Evolutionary conservation across 2,888 invertebrate genomes (phyloP), one percentile per base, ranked within the genome.

Genomic region (Macrophya alboannulata): DNA sequence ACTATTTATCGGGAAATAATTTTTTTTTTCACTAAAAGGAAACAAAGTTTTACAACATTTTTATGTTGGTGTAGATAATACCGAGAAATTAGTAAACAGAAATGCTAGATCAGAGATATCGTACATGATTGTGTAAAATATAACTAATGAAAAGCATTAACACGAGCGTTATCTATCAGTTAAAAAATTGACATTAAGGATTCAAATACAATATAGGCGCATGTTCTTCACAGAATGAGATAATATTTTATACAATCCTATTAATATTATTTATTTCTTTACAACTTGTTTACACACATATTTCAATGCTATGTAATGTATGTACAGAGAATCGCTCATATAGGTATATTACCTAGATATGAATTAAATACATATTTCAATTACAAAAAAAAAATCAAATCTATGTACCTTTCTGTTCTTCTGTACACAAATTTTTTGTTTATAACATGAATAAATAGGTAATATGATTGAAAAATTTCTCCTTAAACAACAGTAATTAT

Each of bases 211-310:
- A 74, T 10, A 48, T 15, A 48, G 71, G 9, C 40, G 71, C n/a
- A 71, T 9, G 40, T 71, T 71, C 21, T 77, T 77, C n/a, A 77
- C 77, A 17, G 31, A 77, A 51, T 77, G 55, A 51, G 51, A 55
- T n/a, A 77, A 77, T 74, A 74, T 55, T 77, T 55, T 77, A 77
- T 55, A 77, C 55, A 77, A 51, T 45, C 55, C 37, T 37, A 55
- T 37, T 77, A 77, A 51, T 37, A 81, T 83, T 68, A 15, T 48
- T 68, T 15, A n/a, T 45, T 71, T 68, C 68, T 68, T 83, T 68
- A 83, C 83, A 83, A 83, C 68, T 71, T 68, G 37, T 68, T 83
- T 48, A 68, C 68, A 68, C 59, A 65, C 68, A 83, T 83, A 45
- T 68, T 83, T 83, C 51, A 68, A 74, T 68, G 31, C 31, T 68